A percentile compares a stretch with the other conserved stretches of the same genome.
phyloP scores from a whole-genome alignment of 2,797 vertebrate genomes.

The Brachyalestes nurse region DNA sequence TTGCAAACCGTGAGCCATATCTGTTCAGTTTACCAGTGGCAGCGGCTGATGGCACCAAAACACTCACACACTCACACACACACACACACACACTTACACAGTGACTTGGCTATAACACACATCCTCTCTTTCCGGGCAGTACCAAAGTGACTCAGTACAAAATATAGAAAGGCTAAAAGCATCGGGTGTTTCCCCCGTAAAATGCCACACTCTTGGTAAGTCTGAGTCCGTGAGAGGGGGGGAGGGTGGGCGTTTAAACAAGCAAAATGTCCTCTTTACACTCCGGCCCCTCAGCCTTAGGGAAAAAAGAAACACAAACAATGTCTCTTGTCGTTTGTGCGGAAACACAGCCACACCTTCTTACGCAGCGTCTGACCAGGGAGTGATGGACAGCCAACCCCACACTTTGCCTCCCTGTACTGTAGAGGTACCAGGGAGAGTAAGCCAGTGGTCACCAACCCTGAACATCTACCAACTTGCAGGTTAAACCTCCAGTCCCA shows the following conservation, averaged over 20 bases:
- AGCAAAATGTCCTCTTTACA: conserved; percentile 46
- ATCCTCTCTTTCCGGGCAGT: conserved; percentile 69
- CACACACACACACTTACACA: conserved; percentile 19
- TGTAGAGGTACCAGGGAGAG: conserved; percentile 29
- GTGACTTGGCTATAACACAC: conserved; percentile 52
- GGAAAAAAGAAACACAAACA: conserved; percentile 33
- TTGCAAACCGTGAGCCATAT: conserved; percentile 29
- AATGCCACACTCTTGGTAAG: not conserved
- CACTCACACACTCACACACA: conserved; percentile 12
- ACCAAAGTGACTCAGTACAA: conserved; percentile 85
- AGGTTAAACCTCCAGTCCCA: not conserved
- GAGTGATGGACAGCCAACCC: conserved; percentile 1
- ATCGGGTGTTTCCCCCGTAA: conserved; percentile 59
- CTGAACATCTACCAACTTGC: not conserved
- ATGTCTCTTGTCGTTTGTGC: conserved; percentile 58
- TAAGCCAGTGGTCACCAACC: not conserved
- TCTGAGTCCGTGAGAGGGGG: conserved; percentile 42
- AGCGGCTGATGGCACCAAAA: conserved; percentile 23
- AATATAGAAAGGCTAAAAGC: conserved; percentile 74
- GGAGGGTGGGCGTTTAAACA: conserved; percentile 41
- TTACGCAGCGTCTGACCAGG: conserved; percentile 45
- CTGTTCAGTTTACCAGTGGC: conserved; percentile 12
- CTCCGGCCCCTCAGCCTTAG: conserved; percentile 24
- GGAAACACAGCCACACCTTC: conserved; percentile 22
- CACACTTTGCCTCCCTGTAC: conserved; percentile 42